Conservation (phyloP, 2,888 invertebrate genomes). For the Habroteleia sp. region DNA sequence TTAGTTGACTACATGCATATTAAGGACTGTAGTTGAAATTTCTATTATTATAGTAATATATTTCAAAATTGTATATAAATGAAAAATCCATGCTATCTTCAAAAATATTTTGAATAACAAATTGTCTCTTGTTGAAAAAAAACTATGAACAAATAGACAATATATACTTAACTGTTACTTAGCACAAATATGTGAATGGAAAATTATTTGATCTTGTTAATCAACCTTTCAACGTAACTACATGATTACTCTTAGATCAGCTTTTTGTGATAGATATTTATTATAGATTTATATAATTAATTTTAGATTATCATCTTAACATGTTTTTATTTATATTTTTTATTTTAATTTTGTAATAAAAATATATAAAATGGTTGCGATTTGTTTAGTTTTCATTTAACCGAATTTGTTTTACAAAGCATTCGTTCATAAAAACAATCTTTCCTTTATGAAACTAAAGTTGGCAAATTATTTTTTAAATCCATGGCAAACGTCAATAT, state of each 20-base stretch:
- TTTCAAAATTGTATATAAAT: not conserved
- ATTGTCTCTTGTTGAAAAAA: not conserved
- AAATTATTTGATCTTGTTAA: conserved; percentile 23
- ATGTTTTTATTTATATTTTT: conserved; percentile 12
- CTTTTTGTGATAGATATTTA: conserved; percentile 80
- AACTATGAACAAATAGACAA: not conserved
- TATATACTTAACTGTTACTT: conserved; percentile 17
- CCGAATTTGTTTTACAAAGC: conserved; percentile 10
- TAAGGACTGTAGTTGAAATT: no score
- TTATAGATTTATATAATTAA: conserved; percentile 71
- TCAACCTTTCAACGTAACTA: conserved; percentile 30
- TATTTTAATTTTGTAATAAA: conserved; percentile 16
- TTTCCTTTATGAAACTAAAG: conserved; percentile 34
- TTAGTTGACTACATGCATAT: no score
- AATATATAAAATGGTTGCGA: conserved; percentile 2
- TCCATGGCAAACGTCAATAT: conserved; percentile 2
- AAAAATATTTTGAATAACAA: not conserved
- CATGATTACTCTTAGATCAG: conserved; percentile 69
- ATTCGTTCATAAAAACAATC: conserved; percentile 39
- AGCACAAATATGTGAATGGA: conserved; percentile 1
- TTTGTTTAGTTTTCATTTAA: conserved; percentile 6
- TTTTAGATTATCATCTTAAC: not conserved
- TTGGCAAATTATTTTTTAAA: not conserved
- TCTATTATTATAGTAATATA: no score
- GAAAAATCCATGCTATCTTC: not conserved